Conservation (phyloP, 2,113 vertebrate species). For the Trinectes maculatus region DNA sequence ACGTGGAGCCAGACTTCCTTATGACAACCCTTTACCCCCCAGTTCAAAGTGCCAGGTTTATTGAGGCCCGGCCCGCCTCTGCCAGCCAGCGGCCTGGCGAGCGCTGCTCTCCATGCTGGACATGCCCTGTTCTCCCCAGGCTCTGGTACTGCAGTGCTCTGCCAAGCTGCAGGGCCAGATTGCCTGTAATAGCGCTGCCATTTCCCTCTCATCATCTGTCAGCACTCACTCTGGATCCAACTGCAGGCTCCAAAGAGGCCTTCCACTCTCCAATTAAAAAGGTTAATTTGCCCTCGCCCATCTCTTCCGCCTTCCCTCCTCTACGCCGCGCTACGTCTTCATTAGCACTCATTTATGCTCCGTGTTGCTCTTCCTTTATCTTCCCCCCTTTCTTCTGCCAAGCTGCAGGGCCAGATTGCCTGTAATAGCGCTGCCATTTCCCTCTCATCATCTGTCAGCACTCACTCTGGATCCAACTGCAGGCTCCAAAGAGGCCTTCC, state of each 20-base stretch:
- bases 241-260: conserved; percentile 76
- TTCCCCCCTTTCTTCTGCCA: conserved; percentile 54
- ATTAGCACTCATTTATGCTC: conserved; percentile 63
- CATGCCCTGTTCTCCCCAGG: conserved; percentile 75
- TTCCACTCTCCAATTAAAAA: conserved; percentile 78
- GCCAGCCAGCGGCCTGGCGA: conserved; percentile 71
- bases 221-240: conserved; percentile 77
- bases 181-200: conserved; percentile 78
- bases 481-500: conserved; percentile 74
- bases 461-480: conserved; percentile 76
- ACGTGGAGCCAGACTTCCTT: conserved; percentile 57
- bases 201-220: conserved; percentile 81
- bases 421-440: conserved; percentile 78
- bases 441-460: conserved; percentile 81
- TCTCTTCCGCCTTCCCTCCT: conserved; percentile 7
- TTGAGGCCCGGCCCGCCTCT: conserved; percentile 66
- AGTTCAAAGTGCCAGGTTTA: conserved; percentile 78
- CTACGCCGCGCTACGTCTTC: conserved; percentile 59
- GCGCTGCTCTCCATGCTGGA: conserved; percentile 68
- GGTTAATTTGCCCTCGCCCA: conserved; percentile 74
- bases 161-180: conserved; percentile 76
- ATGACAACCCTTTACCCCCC: conserved; percentile 62
- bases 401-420: conserved; percentile 74
- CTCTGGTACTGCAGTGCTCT: conserved; percentile 72
- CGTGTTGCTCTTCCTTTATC: conserved; percentile 29